Evolutionary conservation across 2,113 vertebrate genomes (phyloP).

Genomic region (Albula goreensis): DNA sequence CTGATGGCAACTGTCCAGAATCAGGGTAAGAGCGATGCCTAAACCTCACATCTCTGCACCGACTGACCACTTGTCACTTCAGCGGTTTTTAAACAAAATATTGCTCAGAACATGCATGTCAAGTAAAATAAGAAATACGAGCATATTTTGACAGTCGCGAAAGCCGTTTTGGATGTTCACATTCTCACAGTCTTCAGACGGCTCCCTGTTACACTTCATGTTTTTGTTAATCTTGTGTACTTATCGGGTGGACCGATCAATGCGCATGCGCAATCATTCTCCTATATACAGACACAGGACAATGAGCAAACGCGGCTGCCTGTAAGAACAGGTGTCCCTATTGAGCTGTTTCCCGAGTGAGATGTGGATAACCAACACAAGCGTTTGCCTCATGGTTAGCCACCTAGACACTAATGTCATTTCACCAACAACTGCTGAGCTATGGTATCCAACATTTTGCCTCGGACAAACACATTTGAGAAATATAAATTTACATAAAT

Average conservation of each 20-base stretch:
- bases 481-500: not conserved
- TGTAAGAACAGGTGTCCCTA: not conserved
- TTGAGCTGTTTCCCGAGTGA: not conserved
- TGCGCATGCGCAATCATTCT: not conserved
- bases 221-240: not conserved
- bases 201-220: too few relatives aligned
- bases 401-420: not conserved
- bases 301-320: too few relatives aligned
- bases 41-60: too few relatives aligned
- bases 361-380: not conserved
- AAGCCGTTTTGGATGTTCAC: too few relatives aligned
- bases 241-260: not conserved
- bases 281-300: not conserved
- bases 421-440: not conserved
- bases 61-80: not conserved
- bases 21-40: too few relatives aligned
- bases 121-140: not conserved
- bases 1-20: too few relatives aligned
- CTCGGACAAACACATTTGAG: not conserved
- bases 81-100: not conserved
- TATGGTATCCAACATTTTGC: not conserved
- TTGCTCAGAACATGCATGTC: not conserved
- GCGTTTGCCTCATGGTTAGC: not conserved
- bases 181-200: too few relatives aligned
- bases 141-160: not conserved